These are phyloP conservation scores for Leptatherina wallacei DNA, from an alignment of 2,797 vertebrate genomes.

Conservation along the genomic window DNA sequence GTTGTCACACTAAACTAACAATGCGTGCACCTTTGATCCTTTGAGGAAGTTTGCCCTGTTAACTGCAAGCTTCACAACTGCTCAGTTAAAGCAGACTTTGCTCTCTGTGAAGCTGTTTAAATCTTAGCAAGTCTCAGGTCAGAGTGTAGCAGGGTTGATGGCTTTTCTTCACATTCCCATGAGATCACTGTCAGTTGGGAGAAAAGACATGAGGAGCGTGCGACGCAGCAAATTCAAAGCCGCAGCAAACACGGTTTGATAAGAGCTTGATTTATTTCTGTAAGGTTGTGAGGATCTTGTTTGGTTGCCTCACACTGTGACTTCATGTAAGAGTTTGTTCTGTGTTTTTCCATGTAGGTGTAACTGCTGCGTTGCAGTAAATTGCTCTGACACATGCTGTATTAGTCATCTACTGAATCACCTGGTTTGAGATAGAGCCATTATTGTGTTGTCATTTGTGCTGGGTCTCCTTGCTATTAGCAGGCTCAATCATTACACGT, in stretches of 20 bases:
- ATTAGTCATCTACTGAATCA: slow-evolving; percentile 36
- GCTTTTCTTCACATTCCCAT: slow-evolving; percentile 78
- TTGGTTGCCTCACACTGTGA: not conserved
- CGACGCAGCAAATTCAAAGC: slow-evolving; percentile 27
- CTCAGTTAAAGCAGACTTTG: slow-evolving; percentile 60
- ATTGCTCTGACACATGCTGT: slow-evolving; percentile 10
- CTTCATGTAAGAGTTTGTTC: slow-evolving; percentile 8
- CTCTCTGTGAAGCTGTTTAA: slow-evolving; percentile 57
- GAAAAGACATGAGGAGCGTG: slow-evolving; percentile 20
- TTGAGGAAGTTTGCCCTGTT: slow-evolving; percentile 59
- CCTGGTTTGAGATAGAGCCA: slow-evolving; percentile 4
- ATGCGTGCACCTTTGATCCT: slow-evolving; percentile 72
- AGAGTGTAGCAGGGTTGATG: slow-evolving; percentile 52
- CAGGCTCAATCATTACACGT: not conserved
- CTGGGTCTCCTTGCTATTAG: not conserved
- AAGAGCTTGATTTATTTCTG: slow-evolving; percentile 30
- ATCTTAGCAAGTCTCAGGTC: slow-evolving; percentile 10
- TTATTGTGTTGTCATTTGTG: slow-evolving; percentile 24
- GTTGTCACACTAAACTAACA: slow-evolving; percentile 11
- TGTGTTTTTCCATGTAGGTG: slow-evolving; percentile 13
- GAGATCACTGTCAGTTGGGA: slow-evolving; percentile 26
- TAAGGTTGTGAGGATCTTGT: slow-evolving; percentile 1
- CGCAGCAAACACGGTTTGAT: slow-evolving; percentile 51
- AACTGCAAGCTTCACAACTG: slow-evolving; percentile 24
- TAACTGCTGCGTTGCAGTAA: slow-evolving; percentile 19